phyloP scores from a whole-genome alignment of 2,888 invertebrate species.

The Loripinus fragilis region DNA sequence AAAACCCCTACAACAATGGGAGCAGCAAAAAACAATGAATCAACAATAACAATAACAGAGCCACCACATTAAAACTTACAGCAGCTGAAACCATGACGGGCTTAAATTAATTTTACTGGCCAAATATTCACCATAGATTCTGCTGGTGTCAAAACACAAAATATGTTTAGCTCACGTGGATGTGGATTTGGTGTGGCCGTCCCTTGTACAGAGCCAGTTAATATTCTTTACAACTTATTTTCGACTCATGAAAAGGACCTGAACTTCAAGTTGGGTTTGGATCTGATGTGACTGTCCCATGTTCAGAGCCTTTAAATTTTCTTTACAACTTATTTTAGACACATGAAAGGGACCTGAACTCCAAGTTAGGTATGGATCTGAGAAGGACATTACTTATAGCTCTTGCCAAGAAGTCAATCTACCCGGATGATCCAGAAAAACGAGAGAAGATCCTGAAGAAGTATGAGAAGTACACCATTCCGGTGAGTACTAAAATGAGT shows the following conservation, averaged over 20 bases:
- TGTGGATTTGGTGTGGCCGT: neutral
- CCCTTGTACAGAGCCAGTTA: too few relatives aligned
- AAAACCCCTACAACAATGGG: too few relatives aligned
- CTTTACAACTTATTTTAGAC: slow-evolving; percentile 88
- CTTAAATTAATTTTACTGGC: too few relatives aligned
- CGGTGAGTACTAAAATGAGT: slow-evolving; percentile 90
- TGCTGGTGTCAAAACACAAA: too few relatives aligned
- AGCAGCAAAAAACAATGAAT: too few relatives aligned
- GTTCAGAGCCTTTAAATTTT: too few relatives aligned
- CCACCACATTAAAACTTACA: too few relatives aligned
- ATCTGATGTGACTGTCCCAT: neutral
- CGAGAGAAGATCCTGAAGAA: slow-evolving; percentile 89
- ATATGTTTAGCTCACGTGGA: too few relatives aligned
- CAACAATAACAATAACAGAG: too few relatives aligned
- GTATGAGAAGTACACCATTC: slow-evolving; percentile 92
- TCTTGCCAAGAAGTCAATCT: slow-evolving; percentile 85
- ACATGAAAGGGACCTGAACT: slow-evolving; percentile 94
- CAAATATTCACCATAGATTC: too few relatives aligned
- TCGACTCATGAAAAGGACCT: slow-evolving; percentile 96
- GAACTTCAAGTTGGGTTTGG: slow-evolving; percentile 90
- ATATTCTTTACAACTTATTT: too few relatives aligned
- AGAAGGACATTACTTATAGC: slow-evolving; percentile 93
- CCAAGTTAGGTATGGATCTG: slow-evolving; percentile 92
- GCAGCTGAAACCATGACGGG: too few relatives aligned
- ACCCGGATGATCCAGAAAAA: slow-evolving; percentile 88